These are phyloP conservation scores for Pedetes capensis DNA, from an alignment of 2,113 vertebrate species.

Conservation along the genomic window DNA sequence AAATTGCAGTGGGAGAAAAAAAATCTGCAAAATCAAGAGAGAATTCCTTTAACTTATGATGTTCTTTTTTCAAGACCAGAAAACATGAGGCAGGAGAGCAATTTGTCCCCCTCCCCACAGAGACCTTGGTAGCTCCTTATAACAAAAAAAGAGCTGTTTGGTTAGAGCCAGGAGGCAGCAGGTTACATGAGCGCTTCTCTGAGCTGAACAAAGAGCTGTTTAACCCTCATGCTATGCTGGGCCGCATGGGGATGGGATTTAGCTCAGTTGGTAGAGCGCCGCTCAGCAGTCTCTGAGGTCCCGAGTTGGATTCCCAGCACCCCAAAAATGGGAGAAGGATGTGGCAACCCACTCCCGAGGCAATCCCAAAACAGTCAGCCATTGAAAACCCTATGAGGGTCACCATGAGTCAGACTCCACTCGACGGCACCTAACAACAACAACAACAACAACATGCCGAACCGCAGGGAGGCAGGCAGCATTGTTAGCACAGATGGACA, in stretches of 20 bases:
- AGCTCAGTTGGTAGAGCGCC: no score
- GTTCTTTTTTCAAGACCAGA: not conserved
- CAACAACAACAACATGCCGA: no score
- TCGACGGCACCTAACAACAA: no score
- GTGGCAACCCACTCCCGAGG: no score
- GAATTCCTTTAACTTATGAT: not conserved
- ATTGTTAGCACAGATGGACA: not conserved
- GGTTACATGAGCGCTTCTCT: not conserved
- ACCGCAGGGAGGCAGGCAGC: not conserved
- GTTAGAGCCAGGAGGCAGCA: fast-evolving
- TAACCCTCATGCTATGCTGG: fast-evolving
- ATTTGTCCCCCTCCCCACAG: fast-evolving
- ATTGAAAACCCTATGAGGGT: no score
- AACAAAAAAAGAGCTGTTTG: not conserved
- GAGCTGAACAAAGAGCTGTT: not conserved
- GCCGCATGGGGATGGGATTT: no score
- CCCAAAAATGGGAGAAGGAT: no score
- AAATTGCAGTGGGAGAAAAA: not conserved
- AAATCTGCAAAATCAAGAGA: not conserved
- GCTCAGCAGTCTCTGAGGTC: no score
- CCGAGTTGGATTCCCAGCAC: no score
- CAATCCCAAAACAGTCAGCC: no score
- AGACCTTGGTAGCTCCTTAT: not conserved
- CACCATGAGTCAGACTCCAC: no score
- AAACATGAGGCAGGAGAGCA: not conserved